Evolutionary conservation across 1,140 invertebrate genomes (phyloP).

Genomic region (Hypothenemus hampei): DNA sequence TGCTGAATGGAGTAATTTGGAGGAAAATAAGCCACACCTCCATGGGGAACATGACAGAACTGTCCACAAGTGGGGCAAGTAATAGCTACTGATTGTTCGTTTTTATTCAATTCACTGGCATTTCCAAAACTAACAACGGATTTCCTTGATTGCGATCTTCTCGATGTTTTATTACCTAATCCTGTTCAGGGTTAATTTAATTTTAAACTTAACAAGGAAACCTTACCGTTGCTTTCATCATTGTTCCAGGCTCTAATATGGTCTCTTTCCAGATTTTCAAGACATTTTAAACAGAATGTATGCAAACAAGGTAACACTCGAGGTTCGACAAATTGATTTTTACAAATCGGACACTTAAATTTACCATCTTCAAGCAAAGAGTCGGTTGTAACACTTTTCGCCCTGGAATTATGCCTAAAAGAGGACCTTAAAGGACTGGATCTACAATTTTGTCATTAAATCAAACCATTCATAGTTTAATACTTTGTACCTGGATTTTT

Average conservation of each 20-base stretch:
- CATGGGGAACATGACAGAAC: constrained; percentile 50
- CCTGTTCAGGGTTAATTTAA: too few relatives aligned
- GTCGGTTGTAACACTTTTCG: constrained; percentile 30
- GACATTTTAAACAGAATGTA: constrained; percentile 54
- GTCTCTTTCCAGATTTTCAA: constrained; percentile 44
- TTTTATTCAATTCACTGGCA: constrained; percentile 51
- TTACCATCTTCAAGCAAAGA: constrained; percentile 25
- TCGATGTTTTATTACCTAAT: too few relatives aligned
- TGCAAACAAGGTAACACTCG: constrained; percentile 54
- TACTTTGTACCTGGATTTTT: constrained; percentile 25
- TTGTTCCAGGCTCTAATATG: constrained; percentile 35
- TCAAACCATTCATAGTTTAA: background rate
- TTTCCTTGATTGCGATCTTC: constrained; percentile 37
- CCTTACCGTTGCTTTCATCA: too few relatives aligned
- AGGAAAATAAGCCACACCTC: constrained; percentile 49
- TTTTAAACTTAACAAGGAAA: too few relatives aligned
- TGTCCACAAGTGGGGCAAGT: constrained; percentile 51
- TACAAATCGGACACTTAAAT: constrained; percentile 47
- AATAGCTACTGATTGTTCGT: constrained; percentile 35
- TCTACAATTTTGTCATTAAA: background rate
- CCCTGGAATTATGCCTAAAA: constrained; percentile 13
- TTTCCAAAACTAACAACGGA: constrained; percentile 45
- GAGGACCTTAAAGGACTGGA: constrained; percentile 31
- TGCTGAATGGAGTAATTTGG: constrained; percentile 55
- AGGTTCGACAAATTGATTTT: constrained; percentile 47